Evolutionary conservation across 2,113 vertebrate species (phyloP).

Genomic region (Hypocryptadius cinnamomeus): DNA sequence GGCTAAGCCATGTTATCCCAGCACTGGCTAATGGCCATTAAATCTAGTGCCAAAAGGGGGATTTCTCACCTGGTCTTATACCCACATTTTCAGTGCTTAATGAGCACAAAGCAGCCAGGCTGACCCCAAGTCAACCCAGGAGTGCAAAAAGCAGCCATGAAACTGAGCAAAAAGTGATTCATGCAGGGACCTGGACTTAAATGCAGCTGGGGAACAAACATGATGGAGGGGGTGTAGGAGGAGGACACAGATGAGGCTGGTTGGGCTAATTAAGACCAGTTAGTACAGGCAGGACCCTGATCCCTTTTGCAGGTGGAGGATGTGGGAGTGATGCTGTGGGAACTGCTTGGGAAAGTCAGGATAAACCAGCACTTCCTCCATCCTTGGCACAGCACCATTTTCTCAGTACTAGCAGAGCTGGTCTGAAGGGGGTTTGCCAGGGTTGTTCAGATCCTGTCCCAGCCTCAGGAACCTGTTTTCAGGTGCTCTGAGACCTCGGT

Average conservation of each 20-base stretch:
- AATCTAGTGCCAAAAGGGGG: not conserved
- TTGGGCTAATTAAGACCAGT: not conserved
- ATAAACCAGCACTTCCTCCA: not conserved
- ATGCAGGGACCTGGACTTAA: not conserved
- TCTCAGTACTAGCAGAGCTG: not conserved
- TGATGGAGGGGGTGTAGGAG: not conserved
- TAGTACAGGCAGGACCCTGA: not conserved
- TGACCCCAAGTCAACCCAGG: not conserved
- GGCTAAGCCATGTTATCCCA: not conserved
- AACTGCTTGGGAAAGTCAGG: not conserved
- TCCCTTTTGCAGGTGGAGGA: not conserved
- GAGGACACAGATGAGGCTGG: not conserved
- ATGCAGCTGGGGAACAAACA: not conserved
- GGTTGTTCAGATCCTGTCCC: not conserved
- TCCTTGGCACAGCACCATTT: not conserved
- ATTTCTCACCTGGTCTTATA: not conserved
- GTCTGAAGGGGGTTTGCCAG: not conserved
- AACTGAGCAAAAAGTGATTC: rapidly evolving
- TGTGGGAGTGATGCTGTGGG: not conserved
- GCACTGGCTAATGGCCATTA: not conserved
- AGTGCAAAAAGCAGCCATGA: rapidly evolving
- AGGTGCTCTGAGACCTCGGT: not conserved
- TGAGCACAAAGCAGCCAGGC: not conserved
- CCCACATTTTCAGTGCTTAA: not conserved
- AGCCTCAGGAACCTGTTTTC: not conserved